Percentiles rank a stretch among this genome's conserved stretches.
phyloP scores from a whole-genome alignment of 2,113 vertebrate genomes.

The Egretta garzetta region DNA sequence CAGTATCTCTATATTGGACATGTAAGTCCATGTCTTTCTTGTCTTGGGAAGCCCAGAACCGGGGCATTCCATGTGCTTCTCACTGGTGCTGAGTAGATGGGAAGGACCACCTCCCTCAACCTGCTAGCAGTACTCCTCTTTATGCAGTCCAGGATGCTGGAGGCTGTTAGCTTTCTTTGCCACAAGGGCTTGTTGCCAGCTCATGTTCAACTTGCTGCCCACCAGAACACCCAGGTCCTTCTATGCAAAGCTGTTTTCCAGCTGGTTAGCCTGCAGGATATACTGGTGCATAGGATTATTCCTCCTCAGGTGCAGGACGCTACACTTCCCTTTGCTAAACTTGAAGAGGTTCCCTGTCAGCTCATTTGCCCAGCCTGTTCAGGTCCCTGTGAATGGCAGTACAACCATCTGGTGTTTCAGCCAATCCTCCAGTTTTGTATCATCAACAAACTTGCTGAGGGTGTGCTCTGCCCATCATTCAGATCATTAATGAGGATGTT shows the following conservation, averaged over 20 bases:
- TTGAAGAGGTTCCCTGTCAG: neutral
- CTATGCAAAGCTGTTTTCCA: neutral
- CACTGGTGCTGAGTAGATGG: neutral
- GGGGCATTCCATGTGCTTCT: neutral
- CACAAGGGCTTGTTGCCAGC: neutral
- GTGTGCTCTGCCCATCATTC: neutral
- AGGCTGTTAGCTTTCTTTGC: neutral
- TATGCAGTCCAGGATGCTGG: neutral
- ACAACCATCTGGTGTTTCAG: neutral
- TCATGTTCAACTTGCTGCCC: neutral
- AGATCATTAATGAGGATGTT: neutral
- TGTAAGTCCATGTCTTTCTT: neutral
- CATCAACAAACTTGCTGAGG: neutral
- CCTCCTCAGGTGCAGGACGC: neutral
- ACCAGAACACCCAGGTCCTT: neutral
- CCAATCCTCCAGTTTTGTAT: neutral
- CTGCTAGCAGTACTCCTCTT: neutral
- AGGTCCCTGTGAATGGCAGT: neutral
- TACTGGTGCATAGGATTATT: neutral
- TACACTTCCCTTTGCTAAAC: neutral
- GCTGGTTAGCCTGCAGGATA: neutral
- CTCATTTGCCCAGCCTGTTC: neutral
- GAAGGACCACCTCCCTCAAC: neutral
- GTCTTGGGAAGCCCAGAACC: neutral
- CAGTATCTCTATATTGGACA: neutral